Conservation (phyloP, 2,888 invertebrate species). For the Argyresthia goedartella region DNA sequence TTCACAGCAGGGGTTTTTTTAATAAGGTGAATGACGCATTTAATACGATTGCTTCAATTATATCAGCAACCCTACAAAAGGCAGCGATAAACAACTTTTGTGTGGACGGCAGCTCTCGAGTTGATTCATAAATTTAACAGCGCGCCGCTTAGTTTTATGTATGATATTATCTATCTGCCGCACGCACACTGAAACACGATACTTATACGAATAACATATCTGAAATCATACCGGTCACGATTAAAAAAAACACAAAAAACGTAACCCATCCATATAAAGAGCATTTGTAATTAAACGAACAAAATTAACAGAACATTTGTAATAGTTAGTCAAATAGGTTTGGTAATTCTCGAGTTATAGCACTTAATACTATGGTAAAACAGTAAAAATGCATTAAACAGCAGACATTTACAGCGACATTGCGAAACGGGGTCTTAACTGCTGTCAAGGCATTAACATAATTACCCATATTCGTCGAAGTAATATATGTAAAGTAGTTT, state of each 20-base stretch:
- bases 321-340: too few relatives aligned
- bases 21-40: conserved; percentile 31
- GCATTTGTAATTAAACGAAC: too few relatives aligned
- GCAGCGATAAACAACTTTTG: conserved; percentile 62
- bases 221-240: too few relatives aligned
- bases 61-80: conserved; percentile 38
- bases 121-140: conserved; percentile 64
- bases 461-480: conserved; percentile 62
- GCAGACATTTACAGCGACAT: conserved; percentile 36
- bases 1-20: conserved; percentile 42
- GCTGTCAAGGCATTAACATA: conserved; percentile 52
- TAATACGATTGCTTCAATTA: background rate
- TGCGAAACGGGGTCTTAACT: conserved; percentile 37
- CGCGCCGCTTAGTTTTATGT: conserved; percentile 63
- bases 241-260: too few relatives aligned
- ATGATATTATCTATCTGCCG: conserved; percentile 53
- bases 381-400: conserved; percentile 53
- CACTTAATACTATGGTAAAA: conserved; percentile 14
- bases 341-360: too few relatives aligned
- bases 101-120: conserved; percentile 61
- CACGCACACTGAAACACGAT: conserved; percentile 31
- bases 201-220: too few relatives aligned
- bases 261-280: too few relatives aligned
- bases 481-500: conserved; percentile 64
- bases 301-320: too few relatives aligned